Evolutionary conservation across 2,797 vertebrate genomes (phyloP).

Genomic region (Microctenopoma stevenorrisi): DNA sequence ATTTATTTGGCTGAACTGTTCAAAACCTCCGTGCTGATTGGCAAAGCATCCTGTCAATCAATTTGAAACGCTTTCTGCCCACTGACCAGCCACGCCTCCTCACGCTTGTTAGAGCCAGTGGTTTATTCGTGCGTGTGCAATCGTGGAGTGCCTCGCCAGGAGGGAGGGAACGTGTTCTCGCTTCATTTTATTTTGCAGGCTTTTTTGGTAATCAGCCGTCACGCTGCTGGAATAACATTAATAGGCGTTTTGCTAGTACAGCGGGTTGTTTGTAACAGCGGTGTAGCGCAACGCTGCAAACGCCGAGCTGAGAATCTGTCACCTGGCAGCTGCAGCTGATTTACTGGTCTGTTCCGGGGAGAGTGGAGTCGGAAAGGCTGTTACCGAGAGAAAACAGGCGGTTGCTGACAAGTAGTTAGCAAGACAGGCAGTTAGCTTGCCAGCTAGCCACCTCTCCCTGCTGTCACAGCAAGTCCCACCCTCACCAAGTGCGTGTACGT

Average conservation of each 20-base stretch:
- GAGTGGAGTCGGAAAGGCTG: conserved; percentile 30
- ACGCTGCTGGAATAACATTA: conserved; percentile 8
- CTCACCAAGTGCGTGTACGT: conserved; percentile 71
- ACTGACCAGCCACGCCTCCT: conserved; percentile 69
- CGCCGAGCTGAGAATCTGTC: conserved; percentile 32
- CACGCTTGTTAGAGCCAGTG: conserved; percentile 36
- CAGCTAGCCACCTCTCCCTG: conserved; percentile 47
- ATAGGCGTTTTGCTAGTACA: conserved; percentile 1
- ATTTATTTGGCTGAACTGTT: conserved; percentile 42
- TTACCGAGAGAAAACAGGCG: conserved; percentile 38
- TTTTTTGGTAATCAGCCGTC: not conserved
- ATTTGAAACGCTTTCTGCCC: conserved; percentile 32
- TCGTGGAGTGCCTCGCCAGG: conserved; percentile 36
- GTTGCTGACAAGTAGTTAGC: conserved; percentile 63
- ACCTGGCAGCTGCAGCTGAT: conserved; percentile 35
- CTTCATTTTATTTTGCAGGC: not conserved
- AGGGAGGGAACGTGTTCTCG: conserved; percentile 27
- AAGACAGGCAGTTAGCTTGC: conserved; percentile 54
- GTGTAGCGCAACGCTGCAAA: conserved; percentile 25
- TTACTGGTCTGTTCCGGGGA: conserved; percentile 25
- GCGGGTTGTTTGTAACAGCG: not conserved
- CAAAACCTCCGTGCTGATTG: conserved; percentile 16
- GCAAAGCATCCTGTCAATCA: conserved; percentile 33
- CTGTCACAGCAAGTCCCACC: conserved; percentile 74
- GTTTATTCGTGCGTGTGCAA: conserved; percentile 29